phyloP scores from a whole-genome alignment of 1,140 invertebrate species.

The Pachypeltis micranthus region DNA sequence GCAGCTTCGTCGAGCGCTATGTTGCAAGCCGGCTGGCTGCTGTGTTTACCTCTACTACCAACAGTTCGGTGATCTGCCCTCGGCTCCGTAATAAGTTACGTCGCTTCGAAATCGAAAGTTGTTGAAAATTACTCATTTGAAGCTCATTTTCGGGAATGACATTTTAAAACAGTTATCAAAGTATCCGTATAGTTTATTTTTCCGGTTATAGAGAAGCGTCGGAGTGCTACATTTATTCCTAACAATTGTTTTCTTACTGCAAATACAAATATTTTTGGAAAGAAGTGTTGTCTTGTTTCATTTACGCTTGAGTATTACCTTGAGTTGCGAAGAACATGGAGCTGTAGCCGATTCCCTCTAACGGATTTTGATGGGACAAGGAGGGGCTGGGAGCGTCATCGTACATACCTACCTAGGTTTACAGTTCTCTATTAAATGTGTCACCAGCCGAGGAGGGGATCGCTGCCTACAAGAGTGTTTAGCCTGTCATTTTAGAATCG shows the following conservation, averaged over 20 bases:
- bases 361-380: no score
- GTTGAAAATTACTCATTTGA: background rate
- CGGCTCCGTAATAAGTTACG: background rate
- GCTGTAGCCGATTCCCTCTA: no score
- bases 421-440: no score
- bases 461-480: no score
- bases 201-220: background rate
- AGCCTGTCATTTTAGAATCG: no score
- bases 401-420: no score
- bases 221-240: background rate
- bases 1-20: constrained; percentile 8
- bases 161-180: background rate
- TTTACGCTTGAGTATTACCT: no score
- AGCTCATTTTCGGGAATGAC: constrained; percentile 8
- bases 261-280: constrained; percentile 14
- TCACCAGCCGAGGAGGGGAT: no score
- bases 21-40: background rate
- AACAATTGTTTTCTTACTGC: constrained; percentile 11
- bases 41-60: background rate
- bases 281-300: no score
- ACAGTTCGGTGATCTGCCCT: background rate
- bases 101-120: background rate
- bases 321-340: no score
- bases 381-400: no score
- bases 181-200: constrained; percentile 13